Base-by-base conservation (phyloP, 1,140 invertebrate species). In the Temnothorax nylanderi region DNA sequence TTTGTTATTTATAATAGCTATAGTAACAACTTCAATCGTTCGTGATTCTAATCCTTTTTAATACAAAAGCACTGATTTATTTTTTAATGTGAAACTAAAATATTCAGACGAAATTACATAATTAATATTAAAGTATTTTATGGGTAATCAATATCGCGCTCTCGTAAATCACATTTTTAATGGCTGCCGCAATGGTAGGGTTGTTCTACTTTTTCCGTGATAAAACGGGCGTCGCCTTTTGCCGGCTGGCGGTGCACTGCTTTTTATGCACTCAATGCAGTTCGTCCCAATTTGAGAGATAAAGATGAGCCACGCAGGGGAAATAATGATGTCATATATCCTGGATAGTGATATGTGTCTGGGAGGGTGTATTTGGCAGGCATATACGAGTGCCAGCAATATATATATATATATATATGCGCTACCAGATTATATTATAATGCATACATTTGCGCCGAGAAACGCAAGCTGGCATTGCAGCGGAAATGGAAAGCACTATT, bases 271-370 rank as follows among this genome's bases (percentile, higher is more conserved):
- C 58, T 65, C 60, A 58, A 67, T 65, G 62, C 49, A 44, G 49
- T 41, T 85, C 74, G 74, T 49, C 41, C 80, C 44, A 84, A 78
- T 85, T 85, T 85, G 58, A 85, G 60, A 85, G 62, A 85, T 78
- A 78, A 78, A 85, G 71, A 85, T 67, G 47, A 85, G 82, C 65
- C 82, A 78, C 82, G 74, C 60, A 85, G 82, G 74, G 82, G 74
- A 77, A 77, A 78, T 85, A 85, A 85, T 85, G 71, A 85, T 78
- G 62, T 85, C 82, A 58, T 85, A 67, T 78, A 85, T 78, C 26
- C 69, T 62, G 69, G 26, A 74, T 47, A 16, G 54, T 13, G 41
- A 18, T 60, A 34, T 84, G 71, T 32, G 44, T 11, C 51, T 44
- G 54, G 18, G 76, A 56, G 80, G 26, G 51, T 82, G 80, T 82